Evolutionary conservation across 2,888 invertebrate species (phyloP), one percentile per base, ranked within the genome.

Genomic region (Neria commutata): DNA sequence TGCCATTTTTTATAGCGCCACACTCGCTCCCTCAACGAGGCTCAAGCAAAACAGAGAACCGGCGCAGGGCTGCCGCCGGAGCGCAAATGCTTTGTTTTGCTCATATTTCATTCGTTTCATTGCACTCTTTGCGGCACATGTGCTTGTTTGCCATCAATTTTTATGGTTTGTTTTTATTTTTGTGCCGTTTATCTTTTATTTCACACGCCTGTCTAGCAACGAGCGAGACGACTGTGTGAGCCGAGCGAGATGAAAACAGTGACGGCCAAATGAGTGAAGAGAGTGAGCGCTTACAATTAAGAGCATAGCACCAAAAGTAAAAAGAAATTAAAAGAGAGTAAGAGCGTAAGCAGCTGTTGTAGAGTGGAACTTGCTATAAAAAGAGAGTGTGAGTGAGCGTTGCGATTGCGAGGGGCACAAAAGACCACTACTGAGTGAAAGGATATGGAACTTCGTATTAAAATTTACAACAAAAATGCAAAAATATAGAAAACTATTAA

Each of bases 141-240:
- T 63, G 66, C 71, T 70, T 71, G 73, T 65, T 71, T 68, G 68
- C 72, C 72, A 67, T 73, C 70, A 70, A 67, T 66, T 74, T 74
- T 74, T 74, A 74, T 72, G 74, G 74, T 74, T 74, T 74, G 74
- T 74, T 74, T 71, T 72, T 72, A 67, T 72, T 67, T 63, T 64
- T 59, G 55, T 25, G 56, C 60, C 59, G 42, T 51, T 56, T 34
- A 48, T 49, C 23, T 33, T 54, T 42, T 42, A 42, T 42, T 42
- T 42, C 42, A 42, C 42, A 42, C 21, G 42, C 5, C 21, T 29
- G 29, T 11, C 29, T 6, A n/a, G 42, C 42, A n/a, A n/a, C 5
- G 21, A 42, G 4, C 17, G 21, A 21, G 42, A 42, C 21, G 5
- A 21, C 42, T 17, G 19, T 8, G 19, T 19, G 42, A 6, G 42